These are phyloP conservation scores for Apis florea DNA, from an alignment of 1,140 invertebrate species.

Conservation along the genomic window DNA sequence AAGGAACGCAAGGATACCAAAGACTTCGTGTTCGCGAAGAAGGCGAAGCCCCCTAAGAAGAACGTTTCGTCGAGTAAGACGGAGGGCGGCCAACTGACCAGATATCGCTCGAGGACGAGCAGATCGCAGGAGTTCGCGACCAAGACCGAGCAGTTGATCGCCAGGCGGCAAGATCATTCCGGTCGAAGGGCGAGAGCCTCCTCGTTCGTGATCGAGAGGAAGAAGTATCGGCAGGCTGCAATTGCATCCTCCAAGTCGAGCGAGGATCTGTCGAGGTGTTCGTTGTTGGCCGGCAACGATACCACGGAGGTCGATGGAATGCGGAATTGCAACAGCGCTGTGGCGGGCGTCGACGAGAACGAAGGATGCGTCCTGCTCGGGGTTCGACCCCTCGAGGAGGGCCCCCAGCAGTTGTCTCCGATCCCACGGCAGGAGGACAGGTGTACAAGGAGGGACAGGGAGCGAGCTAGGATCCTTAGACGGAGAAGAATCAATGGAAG, in stretches of 20 bases:
- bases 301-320: conserved; percentile 62
- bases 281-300: conserved; percentile 35
- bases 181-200: conserved; percentile 55
- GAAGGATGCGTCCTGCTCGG: conserved; percentile 72
- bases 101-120: conserved; percentile 52
- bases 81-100: conserved; percentile 34
- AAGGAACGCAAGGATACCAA: conserved; percentile 11
- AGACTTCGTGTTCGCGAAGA: conserved; percentile 24
- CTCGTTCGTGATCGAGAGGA: conserved; percentile 61
- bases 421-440: conserved; percentile 69
- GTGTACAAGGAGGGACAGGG: conserved; percentile 75
- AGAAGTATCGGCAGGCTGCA: conserved; percentile 37
- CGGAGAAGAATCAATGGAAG: conserved; percentile 74
- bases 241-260: conserved; percentile 54
- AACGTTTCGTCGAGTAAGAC: conserved; percentile 4
- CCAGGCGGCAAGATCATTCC: conserved; percentile 45
- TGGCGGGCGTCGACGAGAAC: conserved; percentile 67
- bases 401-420: conserved; percentile 45
- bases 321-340: conserved; percentile 61
- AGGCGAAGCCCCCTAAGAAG: conserved; percentile 18
- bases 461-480: conserved; percentile 73
- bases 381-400: conserved; percentile 70
- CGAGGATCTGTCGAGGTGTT: conserved; percentile 48
- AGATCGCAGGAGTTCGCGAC: conserved; percentile 52
- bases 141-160: conserved; percentile 62